Percentiles rank a stretch among this genome's conserved stretches.
These are phyloP conservation scores for Pherbina coryleti DNA, from an alignment of 2,888 invertebrate species.

Conservation along the genomic window DNA sequence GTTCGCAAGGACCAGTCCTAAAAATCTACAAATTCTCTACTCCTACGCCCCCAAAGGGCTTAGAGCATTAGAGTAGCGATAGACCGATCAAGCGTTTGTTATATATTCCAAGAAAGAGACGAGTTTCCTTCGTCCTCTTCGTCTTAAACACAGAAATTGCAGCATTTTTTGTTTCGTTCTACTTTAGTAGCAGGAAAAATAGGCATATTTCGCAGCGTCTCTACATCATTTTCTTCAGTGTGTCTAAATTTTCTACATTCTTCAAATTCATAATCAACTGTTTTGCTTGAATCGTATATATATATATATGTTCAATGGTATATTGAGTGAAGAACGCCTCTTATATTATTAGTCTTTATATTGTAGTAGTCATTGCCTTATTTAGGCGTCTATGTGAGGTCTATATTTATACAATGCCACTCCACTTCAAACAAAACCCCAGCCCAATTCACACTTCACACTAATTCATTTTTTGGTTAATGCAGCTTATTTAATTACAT, in stretches of 20 bases:
- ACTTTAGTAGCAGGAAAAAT: not conserved
- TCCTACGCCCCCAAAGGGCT: not conserved
- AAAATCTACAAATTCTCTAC: constrained; percentile 21
- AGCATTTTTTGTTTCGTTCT: constrained; percentile 5
- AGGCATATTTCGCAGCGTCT: not conserved
- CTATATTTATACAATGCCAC: too few relatives aligned
- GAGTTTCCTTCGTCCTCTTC: constrained; percentile 25
- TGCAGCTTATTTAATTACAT: not conserved
- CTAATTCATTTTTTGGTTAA: not conserved
- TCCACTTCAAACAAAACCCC: too few relatives aligned
- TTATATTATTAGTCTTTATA: too few relatives aligned
- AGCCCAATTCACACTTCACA: not conserved
- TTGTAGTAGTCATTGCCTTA: too few relatives aligned
- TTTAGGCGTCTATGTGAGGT: too few relatives aligned
- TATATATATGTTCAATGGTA: not conserved
- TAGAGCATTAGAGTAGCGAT: not conserved
- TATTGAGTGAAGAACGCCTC: not conserved
- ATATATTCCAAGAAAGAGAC: constrained; percentile 32
- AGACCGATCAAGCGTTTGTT: constrained; percentile 1
- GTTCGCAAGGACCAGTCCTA: constrained; percentile 64
- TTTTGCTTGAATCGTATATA: not conserved
- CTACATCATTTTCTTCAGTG: not conserved
- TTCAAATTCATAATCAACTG: too few relatives aligned
- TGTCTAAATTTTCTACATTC: too few relatives aligned
- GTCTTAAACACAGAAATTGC: constrained; percentile 10